A percentile compares a stretch with the other conserved stretches of the same genome.
Conservation (phyloP, 2,113 vertebrate genomes). For the Cricetomys ansorgei region DNA sequence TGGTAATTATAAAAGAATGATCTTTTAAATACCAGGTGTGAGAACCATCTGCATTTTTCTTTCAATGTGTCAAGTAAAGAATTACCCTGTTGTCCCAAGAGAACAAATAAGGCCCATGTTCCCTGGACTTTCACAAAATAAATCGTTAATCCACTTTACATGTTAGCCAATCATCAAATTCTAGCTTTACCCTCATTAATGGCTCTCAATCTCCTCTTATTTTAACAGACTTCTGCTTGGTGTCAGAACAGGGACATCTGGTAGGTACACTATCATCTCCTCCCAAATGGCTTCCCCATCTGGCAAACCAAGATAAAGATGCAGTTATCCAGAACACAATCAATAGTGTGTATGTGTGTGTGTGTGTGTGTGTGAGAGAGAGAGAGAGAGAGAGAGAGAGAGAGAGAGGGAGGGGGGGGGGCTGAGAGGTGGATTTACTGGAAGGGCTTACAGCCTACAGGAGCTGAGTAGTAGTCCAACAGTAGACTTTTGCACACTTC, state of each 20-base stretch:
- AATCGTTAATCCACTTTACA: neutral
- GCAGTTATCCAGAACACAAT: neutral
- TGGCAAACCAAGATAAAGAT: neutral
- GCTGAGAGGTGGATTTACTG: neutral
- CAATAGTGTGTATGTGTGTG: neutral
- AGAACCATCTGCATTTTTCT: conserved; percentile 68
- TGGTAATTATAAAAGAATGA: conserved; percentile 58
- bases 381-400: too few species aligned
- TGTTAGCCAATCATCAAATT: neutral
- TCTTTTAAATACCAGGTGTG: conserved; percentile 70
- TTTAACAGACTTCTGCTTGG: neutral
- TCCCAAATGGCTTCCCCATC: neutral
- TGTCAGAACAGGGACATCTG: neutral
- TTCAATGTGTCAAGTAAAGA: conserved; percentile 37
- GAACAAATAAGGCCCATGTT: conserved; percentile 6
- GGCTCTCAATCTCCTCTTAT: neutral
- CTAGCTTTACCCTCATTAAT: neutral
- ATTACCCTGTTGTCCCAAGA: conserved; percentile 3
- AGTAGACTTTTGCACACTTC: neutral
- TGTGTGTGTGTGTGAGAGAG: neutral
- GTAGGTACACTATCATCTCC: neutral
- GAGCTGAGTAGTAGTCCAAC: neutral
- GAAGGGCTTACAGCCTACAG: neutral
- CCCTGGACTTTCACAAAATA: conserved; percentile 31
- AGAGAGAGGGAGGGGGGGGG: too few species aligned